Conservation (phyloP, 2,888 invertebrate species). For the Eupsilia transversa region DNA sequence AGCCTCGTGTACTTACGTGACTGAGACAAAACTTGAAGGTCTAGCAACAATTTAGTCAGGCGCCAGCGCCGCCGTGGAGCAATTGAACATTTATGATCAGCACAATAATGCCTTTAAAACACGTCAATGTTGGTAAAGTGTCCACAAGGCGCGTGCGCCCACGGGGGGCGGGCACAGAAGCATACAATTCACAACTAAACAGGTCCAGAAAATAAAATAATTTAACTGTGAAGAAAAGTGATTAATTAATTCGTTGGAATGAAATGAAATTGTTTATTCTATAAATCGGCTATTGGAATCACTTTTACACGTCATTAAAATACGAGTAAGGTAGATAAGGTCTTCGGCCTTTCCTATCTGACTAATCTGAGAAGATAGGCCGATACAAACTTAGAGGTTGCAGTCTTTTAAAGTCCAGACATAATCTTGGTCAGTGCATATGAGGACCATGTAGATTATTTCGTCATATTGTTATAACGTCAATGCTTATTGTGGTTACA, state of each 20-base stretch:
- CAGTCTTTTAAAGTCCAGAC: too few species aligned
- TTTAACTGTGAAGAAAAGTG: not conserved
- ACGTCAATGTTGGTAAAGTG: not conserved
- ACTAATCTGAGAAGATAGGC: too few species aligned
- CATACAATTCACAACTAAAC: not conserved
- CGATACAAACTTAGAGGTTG: too few species aligned
- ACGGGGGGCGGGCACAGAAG: not conserved
- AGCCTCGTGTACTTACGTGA: not conserved
- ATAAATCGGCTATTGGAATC: too few species aligned
- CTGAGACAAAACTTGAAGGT: not conserved
- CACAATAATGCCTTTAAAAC: slow-evolving; percentile 23
- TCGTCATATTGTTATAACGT: not conserved
- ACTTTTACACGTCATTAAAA: too few species aligned
- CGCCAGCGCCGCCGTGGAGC: not conserved
- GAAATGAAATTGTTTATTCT: too few species aligned
- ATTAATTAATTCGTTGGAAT: not conserved
- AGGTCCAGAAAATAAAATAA: not conserved
- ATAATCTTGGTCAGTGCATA: too few species aligned
- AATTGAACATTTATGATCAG: not conserved
- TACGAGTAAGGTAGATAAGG: too few species aligned
- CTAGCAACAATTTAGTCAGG: slow-evolving; percentile 2
- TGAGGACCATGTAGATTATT: too few species aligned
- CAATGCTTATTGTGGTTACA: not conserved
- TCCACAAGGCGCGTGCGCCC: not conserved
- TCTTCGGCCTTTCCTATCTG: too few species aligned